Evolutionary conservation across 2,888 invertebrate species (phyloP), one percentile per base, ranked within the genome.

Genomic region (Masnerella sp.): DNA sequence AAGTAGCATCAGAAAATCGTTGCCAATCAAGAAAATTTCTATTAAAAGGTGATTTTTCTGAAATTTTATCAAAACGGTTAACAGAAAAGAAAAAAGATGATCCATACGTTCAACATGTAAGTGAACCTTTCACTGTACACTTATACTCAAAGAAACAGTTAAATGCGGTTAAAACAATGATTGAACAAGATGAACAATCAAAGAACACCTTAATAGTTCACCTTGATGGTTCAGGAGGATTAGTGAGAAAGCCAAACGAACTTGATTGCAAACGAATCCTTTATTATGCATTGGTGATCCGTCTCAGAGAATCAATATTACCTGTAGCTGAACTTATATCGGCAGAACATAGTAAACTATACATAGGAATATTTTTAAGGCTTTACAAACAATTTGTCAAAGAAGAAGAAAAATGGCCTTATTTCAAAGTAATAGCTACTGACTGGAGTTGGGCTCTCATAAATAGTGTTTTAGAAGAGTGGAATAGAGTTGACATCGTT

Each of bases 261-360:
- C 20, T 51, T 11, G 3, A 34, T 17, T 32, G 20, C 4, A 56
- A 56, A 32, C 5, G 18, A 30, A 42, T 56, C 11, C 42, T 56
- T 42, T 56, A 42, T 8, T 56, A 56, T 15, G 12, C 38, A 1
- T 25, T 52, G 25, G 30, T 61, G 1, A n/a, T 36, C 0, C 30
- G 30, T 11, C 1, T 25, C 5, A 36, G 17, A 42, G 28, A 15
- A n/a, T 28, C 40, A 20, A 51, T 36, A 11, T n/a, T 68, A 5
- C 38, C 40, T 51, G 8, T 51, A 22, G 12, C 42, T 9, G 52
- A 52, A 56, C 8, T 56, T 5, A 56, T 56, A 28, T 42, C 56
- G 1, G 14, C 25, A 12, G 30, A 40, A 5, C 54, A 54, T 11
- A 54, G 25, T n/a, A 40, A 40, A 30, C 18, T 42, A 1, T 56